Evolutionary conservation across 2,113 vertebrate genomes (phyloP), one percentile per base, ranked within the genome.

Genomic region (Ciconia boyciana): DNA sequence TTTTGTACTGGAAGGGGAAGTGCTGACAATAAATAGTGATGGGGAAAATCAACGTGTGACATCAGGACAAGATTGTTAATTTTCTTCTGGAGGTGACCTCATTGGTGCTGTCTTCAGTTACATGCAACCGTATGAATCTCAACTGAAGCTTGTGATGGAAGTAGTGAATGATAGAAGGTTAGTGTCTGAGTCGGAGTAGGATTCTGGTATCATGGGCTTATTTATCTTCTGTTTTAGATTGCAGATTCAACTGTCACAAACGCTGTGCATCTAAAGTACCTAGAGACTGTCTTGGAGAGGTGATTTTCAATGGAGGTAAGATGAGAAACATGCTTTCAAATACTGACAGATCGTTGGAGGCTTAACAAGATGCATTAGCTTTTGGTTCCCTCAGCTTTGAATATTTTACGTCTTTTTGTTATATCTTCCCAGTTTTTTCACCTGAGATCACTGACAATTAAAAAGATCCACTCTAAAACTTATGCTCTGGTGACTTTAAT

Each of bases 161-260:
- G 46, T 25, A 58, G n/a, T 34, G 46, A 65, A 43, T 78, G 36
- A 39, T n/a, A 44, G 48, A 62, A 43, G 39, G 16, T 36, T 75
- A 52, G 6, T 51, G 32, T 58, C 58, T 48, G 66, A 70, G 10
- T 49, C 52, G 34, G 34, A 93, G 15, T 77, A 36, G 62, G 28
- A 17, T 93, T 93, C 29, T 94, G 32, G 11, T 91, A 18, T 62
- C 7, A 6, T 44, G 60, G 52, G 7, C 48, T 92, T 75, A 79
- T 57, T 52, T 70, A 10, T 96, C 61, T 95, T 96, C 72, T 86
- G 0, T 96, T 92, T 90, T 96, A 99, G 99, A 99, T 96, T 99
- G 99, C 98, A 99, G 98, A 97, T 99, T 99, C 96, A 99, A 99
- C 93, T 99, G 99, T 94, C 99, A 99, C 97, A 99, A 99, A 94